These are phyloP conservation scores for Galemys pyrenaicus DNA, from an alignment of 2,113 vertebrate species.

Conservation along the genomic window DNA sequence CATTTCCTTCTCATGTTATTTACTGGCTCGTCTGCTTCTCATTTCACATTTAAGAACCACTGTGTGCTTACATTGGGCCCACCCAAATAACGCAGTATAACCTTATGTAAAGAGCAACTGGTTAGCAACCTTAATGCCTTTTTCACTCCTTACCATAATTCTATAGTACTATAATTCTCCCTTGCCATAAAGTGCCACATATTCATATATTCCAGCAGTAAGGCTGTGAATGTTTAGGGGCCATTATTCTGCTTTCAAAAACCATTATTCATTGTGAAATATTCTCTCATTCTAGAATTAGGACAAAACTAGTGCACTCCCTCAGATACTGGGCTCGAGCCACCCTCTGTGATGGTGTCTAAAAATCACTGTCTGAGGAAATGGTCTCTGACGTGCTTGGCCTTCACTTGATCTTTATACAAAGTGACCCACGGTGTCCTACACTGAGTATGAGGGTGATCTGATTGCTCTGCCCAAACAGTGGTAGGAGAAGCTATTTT, in stretches of 20 bases:
- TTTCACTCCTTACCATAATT: not conserved
- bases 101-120: conserved; percentile 14
- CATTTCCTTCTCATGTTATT: not conserved
- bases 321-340: not conserved
- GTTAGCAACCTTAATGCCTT: not conserved
- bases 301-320: not conserved
- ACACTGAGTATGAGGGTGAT: not conserved
- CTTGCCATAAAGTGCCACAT: not conserved
- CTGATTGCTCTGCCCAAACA: not conserved
- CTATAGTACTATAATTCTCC: not conserved
- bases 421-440: not conserved
- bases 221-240: not conserved
- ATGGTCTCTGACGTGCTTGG: not conserved
- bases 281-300: not conserved
- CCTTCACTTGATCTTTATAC: conserved; percentile 30
- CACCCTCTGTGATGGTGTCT: not conserved
- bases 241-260: not conserved
- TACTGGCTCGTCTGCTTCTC: not conserved
- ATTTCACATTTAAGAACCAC: not conserved
- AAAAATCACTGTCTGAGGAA: not conserved
- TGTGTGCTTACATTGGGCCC: not conserved
- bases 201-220: not conserved
- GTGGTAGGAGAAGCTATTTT: not conserved
- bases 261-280: not conserved
- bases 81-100: not conserved